Percentiles rank a stretch among this genome's conserved stretches.
Evolutionary conservation across 1,140 invertebrate genomes (phyloP).

Genomic region (Phenacoccus solenopsis): DNA sequence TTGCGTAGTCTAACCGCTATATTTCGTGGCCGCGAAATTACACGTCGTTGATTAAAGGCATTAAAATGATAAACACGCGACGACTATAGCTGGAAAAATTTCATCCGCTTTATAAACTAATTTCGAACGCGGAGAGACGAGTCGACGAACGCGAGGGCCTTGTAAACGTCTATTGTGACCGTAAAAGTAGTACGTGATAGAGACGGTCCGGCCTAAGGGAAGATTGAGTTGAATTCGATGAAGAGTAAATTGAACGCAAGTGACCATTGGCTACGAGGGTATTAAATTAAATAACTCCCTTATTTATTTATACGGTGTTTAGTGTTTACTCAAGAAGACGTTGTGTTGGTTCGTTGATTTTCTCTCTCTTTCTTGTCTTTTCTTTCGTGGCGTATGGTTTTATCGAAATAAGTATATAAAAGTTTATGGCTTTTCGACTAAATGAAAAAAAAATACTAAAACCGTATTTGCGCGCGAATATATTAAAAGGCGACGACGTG

Average conservation of each 20-base stretch:
- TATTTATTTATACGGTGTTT: slow-evolving; percentile 10
- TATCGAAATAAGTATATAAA: not conserved
- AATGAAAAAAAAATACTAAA: not conserved
- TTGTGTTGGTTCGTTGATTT: not conserved
- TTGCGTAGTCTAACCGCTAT: too few relatives aligned
- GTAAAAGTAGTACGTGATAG: not conserved
- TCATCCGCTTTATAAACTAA: not conserved
- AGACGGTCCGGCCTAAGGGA: slow-evolving; percentile 1
- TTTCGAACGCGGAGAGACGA: not conserved
- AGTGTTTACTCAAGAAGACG: slow-evolving; percentile 9
- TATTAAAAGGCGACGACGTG: too few relatives aligned
- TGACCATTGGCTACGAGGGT: slow-evolving; percentile 12
- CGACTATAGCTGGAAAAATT: too few relatives aligned
- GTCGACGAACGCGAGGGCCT: not conserved
- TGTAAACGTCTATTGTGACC: not conserved
- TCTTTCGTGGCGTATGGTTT: too few relatives aligned
- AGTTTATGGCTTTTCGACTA: not conserved
- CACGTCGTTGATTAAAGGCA: not conserved
- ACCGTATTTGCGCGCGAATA: not conserved
- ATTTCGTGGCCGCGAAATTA: too few relatives aligned
- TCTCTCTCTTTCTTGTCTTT: not conserved
- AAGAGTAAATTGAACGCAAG: not conserved
- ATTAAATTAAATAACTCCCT: slow-evolving; percentile 16
- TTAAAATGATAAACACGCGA: not conserved
- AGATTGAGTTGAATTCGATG: slow-evolving; percentile 5